Evolutionary conservation across 1,140 invertebrate genomes (phyloP).

Genomic region (Drosophila suzukii): DNA sequence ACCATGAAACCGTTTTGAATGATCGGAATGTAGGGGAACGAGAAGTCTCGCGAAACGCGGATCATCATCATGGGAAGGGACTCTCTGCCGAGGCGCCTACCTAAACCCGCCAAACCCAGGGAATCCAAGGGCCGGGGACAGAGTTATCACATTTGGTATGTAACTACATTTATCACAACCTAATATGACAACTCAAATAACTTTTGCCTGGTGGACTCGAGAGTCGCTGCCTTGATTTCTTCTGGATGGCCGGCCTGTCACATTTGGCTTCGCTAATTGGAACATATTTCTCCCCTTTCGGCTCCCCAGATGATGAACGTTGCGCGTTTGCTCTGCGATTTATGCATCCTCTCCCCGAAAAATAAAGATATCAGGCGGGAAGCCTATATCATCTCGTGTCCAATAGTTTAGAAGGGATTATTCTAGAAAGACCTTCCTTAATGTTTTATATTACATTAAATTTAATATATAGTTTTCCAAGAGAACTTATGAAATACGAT

Average conservation of each 20-base stretch:
- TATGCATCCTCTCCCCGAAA: constrained; percentile 65
- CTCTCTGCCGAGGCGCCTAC: constrained; percentile 8
- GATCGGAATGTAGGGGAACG: constrained; percentile 18
- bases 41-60: constrained; percentile 10
- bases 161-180: constrained; percentile 83
- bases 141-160: constrained; percentile 80
- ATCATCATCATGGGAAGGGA: constrained; percentile 51
- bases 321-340: constrained; percentile 57
- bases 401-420: constrained; percentile 5
- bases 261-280: constrained; percentile 80
- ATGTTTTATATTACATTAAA: no score
- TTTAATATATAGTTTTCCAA: no score
- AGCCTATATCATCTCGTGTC: neutral
- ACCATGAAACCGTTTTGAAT: constrained; percentile 69
- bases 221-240: neutral
- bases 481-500: no score
- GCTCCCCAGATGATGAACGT: constrained; percentile 27
- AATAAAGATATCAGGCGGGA: constrained; percentile 67
- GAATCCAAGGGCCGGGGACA: constrained; percentile 14
- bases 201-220: constrained; percentile 59
- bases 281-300: constrained; percentile 65
- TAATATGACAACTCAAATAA: constrained; percentile 83
- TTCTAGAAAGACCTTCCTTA: neutral
- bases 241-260: constrained; percentile 39
- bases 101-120: constrained; percentile 21